A percentile compares a stretch with the other conserved stretches of the same genome.
phyloP scores from a whole-genome alignment of 2,888 invertebrate species.

The Lamproptera curius region DNA sequence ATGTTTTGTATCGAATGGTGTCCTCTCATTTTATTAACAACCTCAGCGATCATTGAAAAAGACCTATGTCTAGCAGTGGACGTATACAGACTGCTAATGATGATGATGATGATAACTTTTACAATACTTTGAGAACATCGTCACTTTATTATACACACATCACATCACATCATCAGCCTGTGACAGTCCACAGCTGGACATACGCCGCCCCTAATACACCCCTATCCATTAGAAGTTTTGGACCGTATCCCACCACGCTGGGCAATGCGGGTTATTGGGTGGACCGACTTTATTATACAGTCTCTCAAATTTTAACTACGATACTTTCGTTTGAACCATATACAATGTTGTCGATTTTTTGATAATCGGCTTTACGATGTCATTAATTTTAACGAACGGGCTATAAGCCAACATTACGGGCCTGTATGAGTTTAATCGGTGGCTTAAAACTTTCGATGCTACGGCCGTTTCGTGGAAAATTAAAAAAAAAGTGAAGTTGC shows the following conservation, averaged over 20 bases:
- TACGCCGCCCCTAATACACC: too few species aligned
- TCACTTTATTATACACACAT: not conserved
- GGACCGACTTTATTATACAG: not conserved
- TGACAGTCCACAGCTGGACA: too few species aligned
- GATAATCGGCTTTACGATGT: not conserved
- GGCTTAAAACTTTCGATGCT: slow-evolving; percentile 19
- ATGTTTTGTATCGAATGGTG: not conserved
- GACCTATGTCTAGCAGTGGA: too few species aligned
- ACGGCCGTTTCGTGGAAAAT: slow-evolving; percentile 2
- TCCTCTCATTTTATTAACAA: not conserved
- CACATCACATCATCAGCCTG: too few species aligned
- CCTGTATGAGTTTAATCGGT: slow-evolving; percentile 7
- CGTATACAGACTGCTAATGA: too few species aligned
- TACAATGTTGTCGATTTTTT: not conserved
- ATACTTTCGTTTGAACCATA: not conserved
- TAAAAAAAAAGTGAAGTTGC: slow-evolving; percentile 12
- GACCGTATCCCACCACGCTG: too few species aligned
- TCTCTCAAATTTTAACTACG: not conserved
- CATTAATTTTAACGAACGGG: not conserved
- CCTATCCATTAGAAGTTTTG: too few species aligned
- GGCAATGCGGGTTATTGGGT: too few species aligned
- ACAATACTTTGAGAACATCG: not conserved
- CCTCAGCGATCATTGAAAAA: not conserved
- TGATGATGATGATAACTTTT: not conserved
- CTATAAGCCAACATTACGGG: not conserved